Conservation (phyloP, 2,888 invertebrate genomes). For the Conomelus anceps region DNA sequence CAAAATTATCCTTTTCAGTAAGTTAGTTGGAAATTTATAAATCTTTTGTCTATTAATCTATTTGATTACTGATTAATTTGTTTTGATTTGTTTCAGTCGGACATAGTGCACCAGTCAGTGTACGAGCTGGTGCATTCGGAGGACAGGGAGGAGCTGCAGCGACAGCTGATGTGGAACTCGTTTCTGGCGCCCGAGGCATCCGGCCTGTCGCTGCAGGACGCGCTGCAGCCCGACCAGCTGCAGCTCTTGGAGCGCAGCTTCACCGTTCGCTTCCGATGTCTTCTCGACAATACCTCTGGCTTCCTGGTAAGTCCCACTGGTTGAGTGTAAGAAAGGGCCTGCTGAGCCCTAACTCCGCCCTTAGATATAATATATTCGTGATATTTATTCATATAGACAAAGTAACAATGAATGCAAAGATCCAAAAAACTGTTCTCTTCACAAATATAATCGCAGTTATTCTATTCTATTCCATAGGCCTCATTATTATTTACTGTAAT, state of each 20-base stretch:
- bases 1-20: no score
- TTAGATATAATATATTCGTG: no score
- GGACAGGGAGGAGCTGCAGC: constrained; percentile 93
- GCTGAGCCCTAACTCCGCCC: no score
- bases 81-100: constrained; percentile 67
- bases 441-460: no score
- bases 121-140: constrained; percentile 99
- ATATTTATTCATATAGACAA: no score
- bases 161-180: constrained; percentile 92
- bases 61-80: constrained; percentile 14
- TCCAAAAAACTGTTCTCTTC: no score
- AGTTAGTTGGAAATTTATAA: neutral
- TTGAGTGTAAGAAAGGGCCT: no score
- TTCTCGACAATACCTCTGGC: constrained; percentile 98
- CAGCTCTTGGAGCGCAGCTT: constrained; percentile 92
- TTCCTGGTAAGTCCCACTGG: constrained; percentile 77
- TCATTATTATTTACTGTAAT: no score
- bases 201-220: constrained; percentile 74
- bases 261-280: constrained; percentile 96
- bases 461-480: no score
- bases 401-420: no score
- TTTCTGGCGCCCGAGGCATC: constrained; percentile 75
- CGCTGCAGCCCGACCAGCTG: constrained; percentile 78
- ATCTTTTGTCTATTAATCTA: neutral
- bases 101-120: constrained; percentile 98